These are phyloP conservation scores for Apotomis betuletana DNA, from an alignment of 2,888 invertebrate genomes.

Conservation along the genomic window DNA sequence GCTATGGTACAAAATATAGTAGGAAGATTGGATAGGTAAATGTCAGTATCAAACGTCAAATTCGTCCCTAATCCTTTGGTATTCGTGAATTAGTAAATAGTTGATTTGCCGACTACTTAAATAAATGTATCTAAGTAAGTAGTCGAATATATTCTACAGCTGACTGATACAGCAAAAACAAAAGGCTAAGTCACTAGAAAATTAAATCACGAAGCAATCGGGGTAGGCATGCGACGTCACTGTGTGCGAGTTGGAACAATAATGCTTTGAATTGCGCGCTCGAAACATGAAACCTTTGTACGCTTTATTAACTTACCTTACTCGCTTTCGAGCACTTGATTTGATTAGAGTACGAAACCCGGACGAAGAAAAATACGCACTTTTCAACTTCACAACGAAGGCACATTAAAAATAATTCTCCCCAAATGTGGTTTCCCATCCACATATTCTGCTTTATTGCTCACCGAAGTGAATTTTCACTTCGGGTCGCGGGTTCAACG, in stretches of 20 bases:
- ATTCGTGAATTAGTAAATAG: too few species aligned
- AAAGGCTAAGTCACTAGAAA: not conserved
- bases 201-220: conserved; percentile 7
- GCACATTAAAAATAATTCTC: conserved; percentile 43
- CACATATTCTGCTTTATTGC: conserved; percentile 42
- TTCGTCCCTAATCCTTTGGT: too few species aligned
- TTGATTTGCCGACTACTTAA: too few species aligned
- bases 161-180: too few species aligned
- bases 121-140: too few species aligned
- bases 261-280: conserved; percentile 12
- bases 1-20: too few species aligned
- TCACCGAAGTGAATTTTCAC: conserved; percentile 42
- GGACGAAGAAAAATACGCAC: conserved; percentile 37
- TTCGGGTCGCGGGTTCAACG: conserved; percentile 9
- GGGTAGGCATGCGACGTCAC: not conserved
- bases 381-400: conserved; percentile 41
- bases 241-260: not conserved
- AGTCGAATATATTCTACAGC: too few species aligned
- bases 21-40: too few species aligned
- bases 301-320: conserved; percentile 30
- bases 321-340: conserved; percentile 27
- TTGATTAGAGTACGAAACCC: conserved; percentile 35
- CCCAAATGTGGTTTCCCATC: conserved; percentile 42
- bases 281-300: conserved; percentile 16
- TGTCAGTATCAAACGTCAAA: too few species aligned